A percentile compares a stretch with the other conserved stretches of the same genome.
Conservation (phyloP, 2,888 invertebrate genomes). For the Hartigia nigra region DNA sequence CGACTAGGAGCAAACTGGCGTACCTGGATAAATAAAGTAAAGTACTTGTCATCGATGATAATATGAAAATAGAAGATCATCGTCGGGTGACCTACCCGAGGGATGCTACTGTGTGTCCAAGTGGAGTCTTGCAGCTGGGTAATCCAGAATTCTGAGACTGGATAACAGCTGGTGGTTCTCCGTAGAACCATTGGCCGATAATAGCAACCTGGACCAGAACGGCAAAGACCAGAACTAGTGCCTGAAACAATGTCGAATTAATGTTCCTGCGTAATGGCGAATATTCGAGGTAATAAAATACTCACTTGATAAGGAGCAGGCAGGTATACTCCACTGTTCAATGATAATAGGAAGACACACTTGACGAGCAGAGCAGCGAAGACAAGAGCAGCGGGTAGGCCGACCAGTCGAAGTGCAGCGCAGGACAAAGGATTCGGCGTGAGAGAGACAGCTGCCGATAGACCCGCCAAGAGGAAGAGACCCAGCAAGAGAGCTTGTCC, state of each 20-base stretch:
- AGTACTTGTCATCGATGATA: constrained; percentile 32
- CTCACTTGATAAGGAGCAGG: constrained; percentile 90
- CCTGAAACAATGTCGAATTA: constrained; percentile 44
- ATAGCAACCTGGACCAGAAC: constrained; percentile 90
- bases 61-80: background rate
- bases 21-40: constrained; percentile 60
- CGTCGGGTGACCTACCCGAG: constrained; percentile 49
- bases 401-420: constrained; percentile 84
- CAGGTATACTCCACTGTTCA: constrained; percentile 91
- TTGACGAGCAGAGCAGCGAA: constrained; percentile 93
- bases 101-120: constrained; percentile 61
- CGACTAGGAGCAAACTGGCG: constrained; percentile 85
- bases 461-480: constrained; percentile 82
- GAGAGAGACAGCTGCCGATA: constrained; percentile 82
- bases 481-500: constrained; percentile 89
- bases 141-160: constrained; percentile 42
- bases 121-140: constrained; percentile 57
- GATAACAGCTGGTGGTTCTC: constrained; percentile 75
- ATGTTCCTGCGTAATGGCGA: background rate
- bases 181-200: constrained; percentile 86
- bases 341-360: constrained; percentile 91
- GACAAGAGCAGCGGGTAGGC: constrained; percentile 85
- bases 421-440: constrained; percentile 84
- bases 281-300: background rate
- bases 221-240: constrained; percentile 87